These are phyloP conservation scores for Clupea harengus DNA, from an alignment of 2,113 vertebrate genomes.

Conservation along the genomic window DNA sequence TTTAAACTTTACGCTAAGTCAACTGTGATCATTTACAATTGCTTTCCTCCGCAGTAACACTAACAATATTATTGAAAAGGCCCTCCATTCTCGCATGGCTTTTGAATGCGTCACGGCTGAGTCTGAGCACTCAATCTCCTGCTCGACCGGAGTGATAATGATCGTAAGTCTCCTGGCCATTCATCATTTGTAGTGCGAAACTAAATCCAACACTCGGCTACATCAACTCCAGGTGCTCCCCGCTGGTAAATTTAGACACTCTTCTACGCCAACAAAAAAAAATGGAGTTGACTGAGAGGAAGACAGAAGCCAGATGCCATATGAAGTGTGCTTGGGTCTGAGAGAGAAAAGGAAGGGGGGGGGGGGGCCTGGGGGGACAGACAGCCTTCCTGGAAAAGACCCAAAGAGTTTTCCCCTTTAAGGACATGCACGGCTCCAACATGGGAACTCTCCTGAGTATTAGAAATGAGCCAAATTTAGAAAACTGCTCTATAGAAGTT, in stretches of 20 bases:
- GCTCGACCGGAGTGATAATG: neutral
- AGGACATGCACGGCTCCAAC: constrained; percentile 15
- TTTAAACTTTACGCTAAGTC: neutral
- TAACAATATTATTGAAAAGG: neutral
- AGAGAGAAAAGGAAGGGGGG: constrained; percentile 23
- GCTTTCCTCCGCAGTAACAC: neutral
- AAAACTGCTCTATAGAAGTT: constrained; percentile 4
- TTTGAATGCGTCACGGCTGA: too few species aligned
- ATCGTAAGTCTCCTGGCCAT: constrained; percentile 55
- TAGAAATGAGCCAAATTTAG: constrained; percentile 35
- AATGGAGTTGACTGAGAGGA: constrained; percentile 50
- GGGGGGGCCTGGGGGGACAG: neutral
- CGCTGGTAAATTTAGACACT: constrained; percentile 64
- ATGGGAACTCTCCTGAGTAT: constrained; percentile 28
- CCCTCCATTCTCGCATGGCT: neutral
- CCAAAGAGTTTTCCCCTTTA: constrained; percentile 31
- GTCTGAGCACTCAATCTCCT: neutral
- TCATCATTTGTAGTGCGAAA: constrained; percentile 40
- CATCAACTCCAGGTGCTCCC: constrained; percentile 64
- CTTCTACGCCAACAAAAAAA: constrained; percentile 41
- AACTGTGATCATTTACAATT: neutral
- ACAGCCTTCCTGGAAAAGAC: constrained; percentile 31
- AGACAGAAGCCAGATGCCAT: constrained; percentile 35
- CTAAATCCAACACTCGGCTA: constrained; percentile 33
- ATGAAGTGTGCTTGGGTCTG: constrained; percentile 42